Conservation (phyloP, 2,113 vertebrate genomes). For the Cygnus atratus region DNA sequence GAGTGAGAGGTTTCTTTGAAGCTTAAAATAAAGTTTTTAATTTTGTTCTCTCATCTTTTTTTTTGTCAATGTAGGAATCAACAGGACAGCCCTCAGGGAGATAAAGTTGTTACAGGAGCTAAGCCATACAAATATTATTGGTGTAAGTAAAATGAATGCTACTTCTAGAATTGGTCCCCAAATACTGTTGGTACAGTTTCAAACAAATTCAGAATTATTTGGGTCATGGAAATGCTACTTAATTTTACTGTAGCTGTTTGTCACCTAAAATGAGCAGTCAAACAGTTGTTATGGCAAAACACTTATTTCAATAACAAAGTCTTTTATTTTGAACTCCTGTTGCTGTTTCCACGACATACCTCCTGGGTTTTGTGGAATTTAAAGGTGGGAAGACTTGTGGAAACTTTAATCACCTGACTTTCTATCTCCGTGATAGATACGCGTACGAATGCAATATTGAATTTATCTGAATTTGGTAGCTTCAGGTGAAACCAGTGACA, state of each 20-base stretch:
- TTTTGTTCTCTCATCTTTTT: not conserved
- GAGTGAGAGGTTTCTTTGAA: not conserved
- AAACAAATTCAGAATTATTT: not conserved
- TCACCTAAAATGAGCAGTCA: not conserved
- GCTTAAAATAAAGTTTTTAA: not conserved
- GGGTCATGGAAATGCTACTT: not conserved
- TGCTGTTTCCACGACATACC: not conserved
- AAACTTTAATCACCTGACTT: not conserved
- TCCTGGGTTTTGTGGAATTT: not conserved
- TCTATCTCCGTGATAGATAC: not conserved
- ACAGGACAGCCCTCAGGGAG: slow-evolving; percentile 95
- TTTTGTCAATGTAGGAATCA: slow-evolving; percentile 85
- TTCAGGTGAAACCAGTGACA: not conserved
- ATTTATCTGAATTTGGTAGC: not conserved
- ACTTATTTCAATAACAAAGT: not conserved
- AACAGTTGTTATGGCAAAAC: not conserved
- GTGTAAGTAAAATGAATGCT: slow-evolving; percentile 80
- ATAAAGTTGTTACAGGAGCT: slow-evolving; percentile 97
- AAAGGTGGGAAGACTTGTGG: not conserved
- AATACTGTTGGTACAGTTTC: not conserved
- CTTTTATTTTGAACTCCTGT: not conserved
- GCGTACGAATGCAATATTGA: not conserved
- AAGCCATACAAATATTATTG: slow-evolving; percentile 97
- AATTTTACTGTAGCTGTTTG: not conserved
- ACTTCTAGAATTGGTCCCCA: not conserved